phyloP scores from a whole-genome alignment of 2,113 vertebrate species.

The Mesitornis unicolor region DNA sequence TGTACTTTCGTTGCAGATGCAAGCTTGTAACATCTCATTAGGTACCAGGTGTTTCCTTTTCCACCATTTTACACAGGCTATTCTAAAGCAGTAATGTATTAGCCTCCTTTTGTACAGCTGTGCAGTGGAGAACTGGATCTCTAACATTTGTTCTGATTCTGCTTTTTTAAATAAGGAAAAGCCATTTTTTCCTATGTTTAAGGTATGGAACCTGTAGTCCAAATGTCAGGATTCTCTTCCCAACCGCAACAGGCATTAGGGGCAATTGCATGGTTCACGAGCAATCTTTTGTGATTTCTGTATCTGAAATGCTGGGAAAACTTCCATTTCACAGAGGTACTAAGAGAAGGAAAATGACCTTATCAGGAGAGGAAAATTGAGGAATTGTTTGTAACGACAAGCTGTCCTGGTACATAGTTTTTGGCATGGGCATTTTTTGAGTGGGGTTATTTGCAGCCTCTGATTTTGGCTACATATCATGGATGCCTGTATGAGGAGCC shows the following conservation, averaged over 20 bases:
- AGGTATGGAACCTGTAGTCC: not conserved
- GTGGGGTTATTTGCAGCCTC: not conserved
- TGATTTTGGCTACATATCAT: not conserved
- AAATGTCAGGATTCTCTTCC: not conserved
- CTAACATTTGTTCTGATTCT: not conserved
- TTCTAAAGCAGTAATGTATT: not conserved
- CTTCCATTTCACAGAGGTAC: not conserved
- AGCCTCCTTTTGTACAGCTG: not conserved
- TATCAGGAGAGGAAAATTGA: not conserved
- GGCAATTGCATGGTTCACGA: not conserved
- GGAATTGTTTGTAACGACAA: not conserved
- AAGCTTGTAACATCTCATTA: conserved; percentile 10
- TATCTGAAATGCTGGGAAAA: not conserved
- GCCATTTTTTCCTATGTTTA: not conserved
- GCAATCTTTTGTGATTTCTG: not conserved
- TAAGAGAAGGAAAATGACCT: not conserved
- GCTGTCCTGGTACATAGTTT: not conserved
- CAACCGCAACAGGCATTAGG: not conserved
- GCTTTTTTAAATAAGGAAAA: not conserved
- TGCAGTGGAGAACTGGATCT: not conserved
- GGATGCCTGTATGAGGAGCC: not conserved
- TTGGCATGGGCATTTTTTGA: not conserved
- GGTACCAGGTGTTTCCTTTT: conserved; percentile 25
- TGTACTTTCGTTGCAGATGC: not conserved
- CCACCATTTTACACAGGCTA: not conserved